A percentile compares a stretch with the other conserved stretches of the same genome.
Evolutionary conservation across 1,140 invertebrate genomes (phyloP).

Genomic region (Solenopsis fugax): DNA sequence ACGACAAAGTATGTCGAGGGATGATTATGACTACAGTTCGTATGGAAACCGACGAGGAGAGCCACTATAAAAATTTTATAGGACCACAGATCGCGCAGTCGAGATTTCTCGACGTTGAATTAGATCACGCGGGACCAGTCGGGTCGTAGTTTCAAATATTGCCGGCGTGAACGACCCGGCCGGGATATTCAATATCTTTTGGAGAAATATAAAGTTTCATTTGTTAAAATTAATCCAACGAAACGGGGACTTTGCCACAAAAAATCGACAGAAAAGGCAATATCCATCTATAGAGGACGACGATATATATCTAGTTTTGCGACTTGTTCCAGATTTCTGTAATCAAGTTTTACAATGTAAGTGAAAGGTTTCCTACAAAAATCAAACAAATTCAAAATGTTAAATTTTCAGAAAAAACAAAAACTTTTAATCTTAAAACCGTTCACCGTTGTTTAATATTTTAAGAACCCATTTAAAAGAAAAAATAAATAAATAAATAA

Average conservation of each 20-base stretch:
- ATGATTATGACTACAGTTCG: background rate
- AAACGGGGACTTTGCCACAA: background rate
- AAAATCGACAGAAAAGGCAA: background rate
- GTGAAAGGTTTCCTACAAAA: too few species aligned
- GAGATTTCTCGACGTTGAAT: slow-evolving; percentile 26
- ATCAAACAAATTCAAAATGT: too few species aligned
- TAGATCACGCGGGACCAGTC: background rate
- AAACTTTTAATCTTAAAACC: too few species aligned
- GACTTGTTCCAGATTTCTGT: background rate
- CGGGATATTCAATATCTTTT: slow-evolving; percentile 26
- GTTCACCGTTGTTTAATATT: too few species aligned
- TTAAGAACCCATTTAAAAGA: too few species aligned
- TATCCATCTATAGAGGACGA: background rate
- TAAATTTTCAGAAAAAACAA: too few species aligned
- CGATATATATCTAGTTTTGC: background rate
- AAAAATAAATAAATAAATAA: too few species aligned
- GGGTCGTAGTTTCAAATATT: slow-evolving; percentile 4
- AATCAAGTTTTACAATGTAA: background rate
- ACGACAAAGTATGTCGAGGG: background rate
- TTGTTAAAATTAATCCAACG: slow-evolving; percentile 18
- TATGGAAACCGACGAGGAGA: background rate
- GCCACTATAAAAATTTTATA: slow-evolving; percentile 31
- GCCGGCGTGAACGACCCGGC: background rate
- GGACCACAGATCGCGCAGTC: background rate
- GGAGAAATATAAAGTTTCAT: slow-evolving; percentile 12